Evolutionary conservation across 2,113 vertebrate genomes (phyloP), one percentile per base, ranked within the genome.

Genomic region (Stercorarius parasiticus): DNA sequence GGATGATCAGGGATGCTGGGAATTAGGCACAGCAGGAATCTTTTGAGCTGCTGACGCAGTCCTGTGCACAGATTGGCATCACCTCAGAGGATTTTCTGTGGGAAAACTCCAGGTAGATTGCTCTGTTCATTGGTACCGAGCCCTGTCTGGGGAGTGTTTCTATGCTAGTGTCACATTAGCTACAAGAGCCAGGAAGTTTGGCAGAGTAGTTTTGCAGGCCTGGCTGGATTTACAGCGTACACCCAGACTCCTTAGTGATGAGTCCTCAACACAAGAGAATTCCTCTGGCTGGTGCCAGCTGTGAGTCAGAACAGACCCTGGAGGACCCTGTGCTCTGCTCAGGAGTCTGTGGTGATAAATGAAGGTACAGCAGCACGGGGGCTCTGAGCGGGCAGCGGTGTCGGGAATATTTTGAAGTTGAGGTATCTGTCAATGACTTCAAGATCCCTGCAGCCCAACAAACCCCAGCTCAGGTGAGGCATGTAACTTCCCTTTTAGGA

Each of bases 211-310:
- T 95, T 55, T 65, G 69, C 32, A 56, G 56, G 16, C 59, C 18
- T 80, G 71, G 12, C 14, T 91, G 66, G 42, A 18, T 82, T 64
- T 84, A 40, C 27, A 38, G 9, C 0, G 0, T 74, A 20, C 4
- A 47, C 22, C 6, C 73, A 69, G 43, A 18, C 5, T 4, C 7
- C 4, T 9, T 29, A 49, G 43, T 50, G 81, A 12, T 38, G 32
- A 21, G 26, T 53, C 17, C 38, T 38, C 17, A n/a, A 0, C 2
- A 15, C 0, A 2, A 58, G 56, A 65, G 79, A 45, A 20, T 53
- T 81, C 11, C 34, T 62, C 30, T 77, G 17, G 38, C 23, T 65
- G 40, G 29, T 86, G 30, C 45, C 43, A 73, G 10, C 32, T n/a
- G n/a, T 20, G 21, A 55, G 69, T 86, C 40, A 83, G 29, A 73